Base-by-base conservation (phyloP, 1,140 invertebrate species). In the Dendroctonus ponderosae region DNA sequence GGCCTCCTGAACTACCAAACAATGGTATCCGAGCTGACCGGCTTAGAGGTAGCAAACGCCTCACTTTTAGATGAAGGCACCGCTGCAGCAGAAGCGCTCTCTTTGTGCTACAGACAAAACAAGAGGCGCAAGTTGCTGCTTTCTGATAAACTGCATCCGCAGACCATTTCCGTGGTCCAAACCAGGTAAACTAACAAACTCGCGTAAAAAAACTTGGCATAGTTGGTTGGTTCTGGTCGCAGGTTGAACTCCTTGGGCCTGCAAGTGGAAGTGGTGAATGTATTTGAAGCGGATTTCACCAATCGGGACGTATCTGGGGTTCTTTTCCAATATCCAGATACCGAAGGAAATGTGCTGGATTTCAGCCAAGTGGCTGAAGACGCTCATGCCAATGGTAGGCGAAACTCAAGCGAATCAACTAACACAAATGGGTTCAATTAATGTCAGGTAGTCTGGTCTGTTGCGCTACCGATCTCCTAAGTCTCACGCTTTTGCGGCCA, bases 1-100 rank as follows among this genome's bases (percentile, higher is more conserved):
- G 89, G 93, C 72, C 81, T 99, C 0, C 82, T 99, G 0, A 99
- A 99, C 79, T 99, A 96, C 77, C 98, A 99, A 82, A 99, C 98
- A 0, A 90, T 99, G 88, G 89, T 99, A 7, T 89, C 89, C 52
- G 97, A 99, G 74, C 79, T 99, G 53, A 99, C 96, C 0, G 95
- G 93, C 4, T 82, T 99, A 72, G 91, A 95, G 74, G 90, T 98
- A 38, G 92, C 97, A 5, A 99, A 99, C 79, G 96, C 97, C 4
- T 98, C 96, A 11, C 82, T 99, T 0, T 77, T 99, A 43, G 97
- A 99, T 77, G 98, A 99, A 82, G 94, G 94, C 7, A 99, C 97
- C 0, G 95, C 97, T 6, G 96, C 96, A 26, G 97, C 97, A 3
- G 98, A 99, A 83, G 97, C 96, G 7, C 85, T 99, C 76, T 89